Evolutionary conservation across 2,113 vertebrate genomes (phyloP), one percentile per base, ranked within the genome.

Genomic region (Saguinus imperator): DNA sequence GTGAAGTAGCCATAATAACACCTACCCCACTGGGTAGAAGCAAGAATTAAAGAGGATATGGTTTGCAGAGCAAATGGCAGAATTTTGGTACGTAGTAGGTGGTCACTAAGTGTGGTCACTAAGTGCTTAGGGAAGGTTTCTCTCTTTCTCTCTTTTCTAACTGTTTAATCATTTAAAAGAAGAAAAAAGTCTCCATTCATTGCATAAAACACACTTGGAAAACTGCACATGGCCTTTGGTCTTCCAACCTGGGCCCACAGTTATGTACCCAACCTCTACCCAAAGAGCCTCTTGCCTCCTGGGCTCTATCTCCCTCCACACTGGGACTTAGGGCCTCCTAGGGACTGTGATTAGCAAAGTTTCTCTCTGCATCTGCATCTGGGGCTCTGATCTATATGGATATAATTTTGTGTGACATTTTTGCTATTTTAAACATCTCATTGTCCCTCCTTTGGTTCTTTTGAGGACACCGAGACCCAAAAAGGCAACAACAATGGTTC

Each of bases 361-460:
- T 61, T 90, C 23, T 58, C 57, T 50, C 23, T 21, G 8, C 29
- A 82, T 73, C 27, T 80, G 68, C 9, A 61, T 88, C 20, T 64
- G 64, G 50, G 61, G 50, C 50, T 85, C 45, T 35, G 13, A 40
- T 45, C 5, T 84, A 40, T 55, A 12, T 6, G 5, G 6, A 32
- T 58, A 52, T 75, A 79, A 76, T 43, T 57, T 80, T 83, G 25
- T 82, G 8, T 55, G 58, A 79, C 77, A 52, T 35, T 92, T 80
- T 84, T 70, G 43, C 37, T 70, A 9, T 91, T 97, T 93, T 95
- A 52, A 55, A 66, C 40, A 90, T 64, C 13, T 91, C 87, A 43
- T 43, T 92, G 48, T 87, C 32, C 21, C 45, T 27, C 18, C 11
- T 40, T 55, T 45, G 81, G 66, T 70, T 64, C 32, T 82, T 89